Conservation (phyloP, 2,888 invertebrate genomes). For the Lasioglossum villosulum region DNA sequence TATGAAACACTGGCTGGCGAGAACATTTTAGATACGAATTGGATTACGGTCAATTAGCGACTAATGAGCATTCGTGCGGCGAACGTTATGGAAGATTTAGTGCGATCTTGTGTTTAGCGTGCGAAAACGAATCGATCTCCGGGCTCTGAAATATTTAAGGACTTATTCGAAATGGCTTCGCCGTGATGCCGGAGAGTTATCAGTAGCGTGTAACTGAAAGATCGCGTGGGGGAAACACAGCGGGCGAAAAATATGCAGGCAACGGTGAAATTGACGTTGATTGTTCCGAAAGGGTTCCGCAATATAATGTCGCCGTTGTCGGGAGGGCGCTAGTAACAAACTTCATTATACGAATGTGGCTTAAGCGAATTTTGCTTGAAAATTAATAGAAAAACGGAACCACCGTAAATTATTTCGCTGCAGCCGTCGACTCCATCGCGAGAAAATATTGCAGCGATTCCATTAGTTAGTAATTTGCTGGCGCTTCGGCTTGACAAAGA, state of each 20-base stretch:
- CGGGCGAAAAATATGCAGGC: slow-evolving; percentile 18
- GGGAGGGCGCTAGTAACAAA: background rate
- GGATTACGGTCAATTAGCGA: background rate
- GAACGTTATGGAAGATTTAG: background rate
- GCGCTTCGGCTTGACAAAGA: background rate
- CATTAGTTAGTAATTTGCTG: slow-evolving; percentile 2
- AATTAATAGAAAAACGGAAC: background rate
- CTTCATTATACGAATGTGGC: background rate
- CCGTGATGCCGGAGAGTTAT: slow-evolving; percentile 3
- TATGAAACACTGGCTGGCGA: background rate
- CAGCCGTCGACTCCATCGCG: background rate
- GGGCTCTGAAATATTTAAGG: slow-evolving; percentile 9
- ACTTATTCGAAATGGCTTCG: background rate
- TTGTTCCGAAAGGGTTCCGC: slow-evolving; percentile 21
- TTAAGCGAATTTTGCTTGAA: background rate
- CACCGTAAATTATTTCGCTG: background rate
- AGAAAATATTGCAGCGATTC: background rate
- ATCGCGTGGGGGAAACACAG: slow-evolving; percentile 19
- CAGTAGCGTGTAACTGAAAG: slow-evolving; percentile 11
- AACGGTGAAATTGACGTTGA: slow-evolving; percentile 18
- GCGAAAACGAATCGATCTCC: background rate
- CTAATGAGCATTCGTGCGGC: background rate
- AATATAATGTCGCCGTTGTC: slow-evolving; percentile 15
- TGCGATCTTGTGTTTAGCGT: background rate
- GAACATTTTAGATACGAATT: background rate